These are phyloP conservation scores for Caradrina clavipalpis DNA, from an alignment of 2,888 invertebrate species.

Conservation along the genomic window DNA sequence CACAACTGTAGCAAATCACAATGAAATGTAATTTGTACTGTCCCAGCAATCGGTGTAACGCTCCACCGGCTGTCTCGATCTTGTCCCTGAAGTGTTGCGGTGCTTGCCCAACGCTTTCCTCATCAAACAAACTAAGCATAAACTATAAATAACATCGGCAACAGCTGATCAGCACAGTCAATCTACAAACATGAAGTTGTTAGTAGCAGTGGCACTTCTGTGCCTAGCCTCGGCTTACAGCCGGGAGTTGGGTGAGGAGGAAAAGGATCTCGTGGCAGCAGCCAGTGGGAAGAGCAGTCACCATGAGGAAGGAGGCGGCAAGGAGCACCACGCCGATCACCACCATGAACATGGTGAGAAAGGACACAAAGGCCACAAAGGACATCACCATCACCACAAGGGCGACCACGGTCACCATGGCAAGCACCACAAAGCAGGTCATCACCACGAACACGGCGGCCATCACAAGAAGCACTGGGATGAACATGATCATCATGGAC, in stretches of 20 bases:
- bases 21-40: slow-evolving; percentile 70
- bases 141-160: slow-evolving; percentile 87
- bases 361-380: slow-evolving; percentile 87
- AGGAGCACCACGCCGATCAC: slow-evolving; percentile 85
- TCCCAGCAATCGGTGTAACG: slow-evolving; percentile 79
- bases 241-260: slow-evolving; percentile 81
- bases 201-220: slow-evolving; percentile 80
- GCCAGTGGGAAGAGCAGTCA: slow-evolving; percentile 81
- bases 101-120: slow-evolving; percentile 84
- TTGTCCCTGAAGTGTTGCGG: slow-evolving; percentile 83
- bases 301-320: slow-evolving; percentile 85
- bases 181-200: slow-evolving; percentile 83
- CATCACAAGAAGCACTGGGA: slow-evolving; percentile 87
- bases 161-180: slow-evolving; percentile 73
- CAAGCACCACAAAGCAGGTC: slow-evolving; percentile 85
- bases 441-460: slow-evolving; percentile 86
- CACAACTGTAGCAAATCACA: slow-evolving; percentile 67
- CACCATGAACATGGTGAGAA: slow-evolving; percentile 86
- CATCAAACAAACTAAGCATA: slow-evolving; percentile 81
- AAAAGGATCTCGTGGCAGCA: slow-evolving; percentile 84
- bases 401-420: slow-evolving; percentile 86
- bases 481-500: slow-evolving; percentile 84
- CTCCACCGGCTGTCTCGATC: slow-evolving; percentile 75
- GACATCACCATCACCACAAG: slow-evolving; percentile 88
- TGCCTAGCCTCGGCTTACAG: slow-evolving; percentile 85